Evolutionary conservation across 2,113 vertebrate genomes (phyloP), one percentile per base, ranked within the genome.

Genomic region (Hydrolagus affinis): DNA sequence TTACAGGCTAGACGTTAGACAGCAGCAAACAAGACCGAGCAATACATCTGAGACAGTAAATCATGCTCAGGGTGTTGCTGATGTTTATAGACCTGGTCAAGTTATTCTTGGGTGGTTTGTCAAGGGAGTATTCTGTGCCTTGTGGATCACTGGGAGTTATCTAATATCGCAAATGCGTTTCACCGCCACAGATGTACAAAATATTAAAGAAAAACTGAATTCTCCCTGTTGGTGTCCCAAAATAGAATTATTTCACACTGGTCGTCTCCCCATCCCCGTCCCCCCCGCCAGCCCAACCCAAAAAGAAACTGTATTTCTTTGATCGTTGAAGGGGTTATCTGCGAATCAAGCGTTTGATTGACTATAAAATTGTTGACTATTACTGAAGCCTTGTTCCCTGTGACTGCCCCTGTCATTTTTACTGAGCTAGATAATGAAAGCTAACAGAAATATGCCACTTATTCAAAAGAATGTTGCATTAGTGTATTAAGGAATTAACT

Each of bases 321-420:
- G 44, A 44, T 44, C 6, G 44, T 70, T 70, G 21, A 70, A 23
- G 21, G 44, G 69, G n/a, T 70, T 70, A 70, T 2, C 69, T 70
- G 3, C 44, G 69, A n/a, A 23, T 70, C 69, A 70, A 70, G 25
- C 21, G 21, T 70, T 70, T 70, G 69, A 70, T 8, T 70, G 69
- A 70, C 17, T 70, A 21, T 70, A 21, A 70, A 23, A 70, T 70
- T 70, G 69, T 23, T 70, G 69, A 70, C 25, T 8, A 70, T 70
- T 70, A 70, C 69, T 25, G 44, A 44, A 44, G 44, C 44, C 44
- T 70, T 70, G 69, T 70, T 70, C 69, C 25, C n/a, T 70, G 19
- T 70, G 69, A 8, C 69, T 70, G 69, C 25, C 69, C n/a, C 69
- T 70, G 69, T 70, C 69, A 70, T 70, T 70, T 44, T 70, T 70